A percentile compares a stretch with the other conserved stretches of the same genome.
Conservation (phyloP, 2,797 vertebrate species). For the Mormyrops attenuatus region DNA sequence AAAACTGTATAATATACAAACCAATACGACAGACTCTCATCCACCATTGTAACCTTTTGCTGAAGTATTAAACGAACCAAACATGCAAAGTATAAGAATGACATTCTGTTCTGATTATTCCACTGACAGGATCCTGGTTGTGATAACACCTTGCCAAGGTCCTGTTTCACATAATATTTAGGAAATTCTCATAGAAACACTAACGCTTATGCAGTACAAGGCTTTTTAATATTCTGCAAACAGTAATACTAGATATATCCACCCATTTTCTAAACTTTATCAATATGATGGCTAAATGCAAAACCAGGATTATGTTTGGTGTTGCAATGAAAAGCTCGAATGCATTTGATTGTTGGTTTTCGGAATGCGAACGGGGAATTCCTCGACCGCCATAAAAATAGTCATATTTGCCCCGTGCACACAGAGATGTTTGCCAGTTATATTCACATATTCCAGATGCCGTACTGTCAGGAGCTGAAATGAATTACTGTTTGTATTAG, state of each 20-base stretch:
- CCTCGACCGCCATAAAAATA: conserved; percentile 30
- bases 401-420: conserved; percentile 39
- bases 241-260: not conserved
- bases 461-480: conserved; percentile 85
- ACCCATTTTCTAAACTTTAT: not conserved
- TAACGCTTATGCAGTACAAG: not conserved
- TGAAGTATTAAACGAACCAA: not conserved
- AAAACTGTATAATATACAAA: not conserved
- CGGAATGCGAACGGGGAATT: not conserved
- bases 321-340: not conserved
- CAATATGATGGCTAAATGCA: not conserved
- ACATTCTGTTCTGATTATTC: not conserved
- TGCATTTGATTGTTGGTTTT: not conserved
- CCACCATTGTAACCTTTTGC: not conserved
- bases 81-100: not conserved
- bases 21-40: not conserved
- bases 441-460: conserved; percentile 95
- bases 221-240: not conserved
- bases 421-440: conserved; percentile 53
- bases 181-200: not conserved
- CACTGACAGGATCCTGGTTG: not conserved
- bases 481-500: conserved; percentile 99
- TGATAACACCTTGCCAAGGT: not conserved
- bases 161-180: not conserved
- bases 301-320: not conserved